Evolutionary conservation across 2,797 vertebrate species (phyloP).

Genomic region (Echiichthys vipera): DNA sequence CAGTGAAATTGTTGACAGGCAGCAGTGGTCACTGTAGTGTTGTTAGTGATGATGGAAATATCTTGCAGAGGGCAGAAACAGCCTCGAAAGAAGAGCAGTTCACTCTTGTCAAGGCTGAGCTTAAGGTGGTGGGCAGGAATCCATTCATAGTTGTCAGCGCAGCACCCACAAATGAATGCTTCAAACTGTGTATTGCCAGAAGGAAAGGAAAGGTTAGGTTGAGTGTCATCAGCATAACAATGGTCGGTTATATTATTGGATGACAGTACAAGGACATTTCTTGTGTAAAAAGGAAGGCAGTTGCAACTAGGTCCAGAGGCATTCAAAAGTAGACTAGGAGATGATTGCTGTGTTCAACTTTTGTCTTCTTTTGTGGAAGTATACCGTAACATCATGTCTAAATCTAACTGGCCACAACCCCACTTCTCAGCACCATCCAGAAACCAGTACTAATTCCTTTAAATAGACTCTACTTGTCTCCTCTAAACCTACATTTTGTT

Average conservation of each 20-base stretch:
- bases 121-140: slow-evolving; percentile 51
- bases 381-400: too few relatives aligned
- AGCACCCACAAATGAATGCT: slow-evolving; percentile 62
- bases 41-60: slow-evolving; percentile 68
- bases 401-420: too few relatives aligned
- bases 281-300: slow-evolving; percentile 19
- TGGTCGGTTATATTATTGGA: slow-evolving; percentile 55
- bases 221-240: slow-evolving; percentile 63
- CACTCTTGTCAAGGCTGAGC: slow-evolving; percentile 49
- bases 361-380: slow-evolving; percentile 6
- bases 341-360: slow-evolving; percentile 41
- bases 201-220: slow-evolving; percentile 64
- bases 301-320: slow-evolving; percentile 8
- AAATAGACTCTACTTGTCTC: not conserved
- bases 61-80: slow-evolving; percentile 44
- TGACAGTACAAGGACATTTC: slow-evolving; percentile 60
- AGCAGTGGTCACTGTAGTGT: slow-evolving; percentile 64
- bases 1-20: slow-evolving; percentile 63
- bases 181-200: slow-evolving; percentile 50
- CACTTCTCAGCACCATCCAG: not conserved
- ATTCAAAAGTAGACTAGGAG: slow-evolving; percentile 12
- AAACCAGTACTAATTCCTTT: not conserved
- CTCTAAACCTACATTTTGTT: not conserved
- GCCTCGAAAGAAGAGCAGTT: slow-evolving; percentile 54
- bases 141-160: slow-evolving; percentile 55